Evolutionary conservation across 2,888 invertebrate species (phyloP), one percentile per base, ranked within the genome.

Genomic region (Allacma fusca): DNA sequence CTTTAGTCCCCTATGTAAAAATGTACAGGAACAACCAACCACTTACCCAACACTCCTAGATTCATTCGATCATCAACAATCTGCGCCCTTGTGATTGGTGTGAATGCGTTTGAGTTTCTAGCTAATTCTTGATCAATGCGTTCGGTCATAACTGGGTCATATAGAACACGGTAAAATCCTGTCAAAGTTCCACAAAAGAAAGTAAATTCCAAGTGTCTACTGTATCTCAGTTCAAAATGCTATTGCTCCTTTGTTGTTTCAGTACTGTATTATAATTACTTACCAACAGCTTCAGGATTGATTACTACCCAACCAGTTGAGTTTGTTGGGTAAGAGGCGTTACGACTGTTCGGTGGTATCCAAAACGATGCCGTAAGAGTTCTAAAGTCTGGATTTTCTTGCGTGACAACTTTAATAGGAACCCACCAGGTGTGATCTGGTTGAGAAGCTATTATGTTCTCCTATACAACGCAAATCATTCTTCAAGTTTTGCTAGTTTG

Each of bases 341-440:
- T 23, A 0, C 40, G 9, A 21, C 23, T 26, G 19, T 28, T 16
- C 4, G 75, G 75, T 13, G 75, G 4, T 23, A 71, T 65, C 75
- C 75, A 75, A 19, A 75, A 9, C 16, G 64, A 64, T 16, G 75
- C n/a, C 0, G 26, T 24, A 44, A 43, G 67, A 24, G 23, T 43
- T 21, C 21, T 24, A 24, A 75, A 62, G 4, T 19, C 44, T 43
- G 75, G 75, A 24, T 21, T 24, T 12, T 29, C 75, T 19, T 62
- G 2, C 16, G 65, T 75, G 2, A 75, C 75, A 1, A 75, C 75
- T 43, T 23, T 75, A 24, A 75, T 44, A 1, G 75, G 75, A 12
- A 75, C 75, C 75, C 75, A 75, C 75, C 75, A 75, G 2, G 67
- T 26, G n/a, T 75, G 65, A 23, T 34, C 43, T 1, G 75, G 28